Conservation (phyloP, 1,140 invertebrate genomes). For the Rhopalosiphum maidis region DNA sequence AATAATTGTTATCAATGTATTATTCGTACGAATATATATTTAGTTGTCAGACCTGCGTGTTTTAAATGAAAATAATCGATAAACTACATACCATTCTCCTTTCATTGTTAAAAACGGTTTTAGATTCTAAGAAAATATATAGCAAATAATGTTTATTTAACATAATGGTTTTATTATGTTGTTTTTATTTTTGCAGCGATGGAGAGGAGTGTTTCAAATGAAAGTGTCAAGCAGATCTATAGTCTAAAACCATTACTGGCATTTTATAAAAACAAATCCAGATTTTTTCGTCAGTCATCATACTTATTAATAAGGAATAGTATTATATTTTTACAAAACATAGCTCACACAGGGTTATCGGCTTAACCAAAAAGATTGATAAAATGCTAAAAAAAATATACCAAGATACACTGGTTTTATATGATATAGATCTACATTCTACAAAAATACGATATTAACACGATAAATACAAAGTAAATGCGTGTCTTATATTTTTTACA, state of each 20-base stretch:
- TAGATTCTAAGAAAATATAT: neutral
- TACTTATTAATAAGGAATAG: no score
- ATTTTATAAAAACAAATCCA: neutral
- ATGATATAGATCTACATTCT: neutral
- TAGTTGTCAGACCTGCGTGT: neutral
- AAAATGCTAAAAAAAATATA: neutral
- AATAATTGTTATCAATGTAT: neutral
- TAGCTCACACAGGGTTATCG: neutral
- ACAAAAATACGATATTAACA: neutral
- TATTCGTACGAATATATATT: neutral
- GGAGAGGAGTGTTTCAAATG: neutral
- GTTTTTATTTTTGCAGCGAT: neutral
- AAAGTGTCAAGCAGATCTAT: neutral
- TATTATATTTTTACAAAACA: neutral
- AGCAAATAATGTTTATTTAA: neutral
- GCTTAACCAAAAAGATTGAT: no score
- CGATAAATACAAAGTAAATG: neutral
- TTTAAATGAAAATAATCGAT: conserved; percentile 18
- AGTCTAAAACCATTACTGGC: neutral
- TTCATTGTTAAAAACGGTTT: neutral
- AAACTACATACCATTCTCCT: neutral
- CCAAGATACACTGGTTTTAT: neutral
- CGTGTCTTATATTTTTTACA: neutral
- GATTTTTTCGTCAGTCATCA: neutral
- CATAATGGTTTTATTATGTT: neutral